Base-by-base conservation (phyloP, 2,888 invertebrate species). In the Orchesellides sinensis region DNA sequence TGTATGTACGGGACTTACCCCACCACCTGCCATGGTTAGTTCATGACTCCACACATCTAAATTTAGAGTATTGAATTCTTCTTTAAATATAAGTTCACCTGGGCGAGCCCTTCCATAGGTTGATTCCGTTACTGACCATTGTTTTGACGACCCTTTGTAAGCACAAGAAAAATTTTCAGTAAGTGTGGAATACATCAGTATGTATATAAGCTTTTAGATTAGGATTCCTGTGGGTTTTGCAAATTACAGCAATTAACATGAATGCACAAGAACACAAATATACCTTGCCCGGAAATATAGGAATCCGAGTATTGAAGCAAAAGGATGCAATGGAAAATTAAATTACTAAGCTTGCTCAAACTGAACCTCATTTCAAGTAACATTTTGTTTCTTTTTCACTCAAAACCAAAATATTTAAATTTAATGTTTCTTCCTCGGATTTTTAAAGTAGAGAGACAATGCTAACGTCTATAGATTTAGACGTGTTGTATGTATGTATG, bases 21-120 rank as follows among this genome's bases (percentile, higher is more conserved):
- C 93, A 83, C 93, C 93, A 2, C 91, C 92, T 10, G 93, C 91
- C 89, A 93, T 90, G 0, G 93, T 93, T 86, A 92, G 92, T 89
- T 94, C 93, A 88, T 94, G 93, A 88, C 93, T 91, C 94, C 94
- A 94, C 86, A 91, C 92, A 86, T 92, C 91, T 0, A 92, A 89
- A 88, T 94, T 92, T 10, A 94, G 91, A 0, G 89, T 89, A 21
- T 93, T 90, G 89, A 94, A 94, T 29, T 93, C 92, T 40, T 94
- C 93, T 10, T 92, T 89, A 88, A 94, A 94, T 88, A 94, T 92
- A 54, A 93, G 89, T 8, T 90, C 91, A 0, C 93, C 93, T 0
- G 85, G 79, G 14, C 66, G 77, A 0, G 81, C 81, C 40, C 84
- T 61, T 17, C 86, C 86, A 47, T 52, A 70, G 8, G 63, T 78